phyloP scores from a whole-genome alignment of 2,888 invertebrate species.

The Brenthis ino region DNA sequence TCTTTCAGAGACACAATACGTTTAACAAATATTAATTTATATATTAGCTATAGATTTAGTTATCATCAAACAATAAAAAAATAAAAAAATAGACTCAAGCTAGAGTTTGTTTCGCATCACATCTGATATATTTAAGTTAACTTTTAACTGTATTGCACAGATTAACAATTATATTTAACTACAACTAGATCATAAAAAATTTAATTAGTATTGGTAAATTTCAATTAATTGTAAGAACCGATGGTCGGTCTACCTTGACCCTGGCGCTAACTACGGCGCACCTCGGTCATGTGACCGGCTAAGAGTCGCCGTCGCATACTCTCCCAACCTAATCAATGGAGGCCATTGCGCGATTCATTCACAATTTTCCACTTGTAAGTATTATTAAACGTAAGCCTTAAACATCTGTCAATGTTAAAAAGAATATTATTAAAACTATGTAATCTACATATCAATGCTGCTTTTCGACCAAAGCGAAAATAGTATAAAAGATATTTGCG shows the following conservation, averaged over 20 bases:
- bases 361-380: constrained; percentile 1
- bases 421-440: no score
- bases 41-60: no score
- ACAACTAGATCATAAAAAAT: constrained; percentile 35
- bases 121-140: no score
- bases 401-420: no score
- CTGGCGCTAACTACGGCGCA: constrained; percentile 44
- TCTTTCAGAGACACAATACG: no score
- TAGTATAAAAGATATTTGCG: no score
- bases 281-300: constrained; percentile 55
- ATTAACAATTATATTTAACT: constrained; percentile 25
- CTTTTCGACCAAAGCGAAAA: no score
- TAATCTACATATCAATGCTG: no score
- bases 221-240: constrained; percentile 39
- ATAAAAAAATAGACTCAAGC: no score
- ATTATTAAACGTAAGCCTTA: background rate
- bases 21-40: no score
- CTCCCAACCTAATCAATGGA: constrained; percentile 36
- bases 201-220: constrained; percentile 38
- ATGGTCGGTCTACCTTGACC: constrained; percentile 56
- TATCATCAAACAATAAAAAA: no score
- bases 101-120: no score
- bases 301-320: constrained; percentile 31
- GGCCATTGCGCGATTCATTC: constrained; percentile 27
- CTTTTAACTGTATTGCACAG: background rate